Evolutionary conservation across 2,113 vertebrate genomes (phyloP).

Genomic region (Boulengeromyrus knoepffleri): DNA sequence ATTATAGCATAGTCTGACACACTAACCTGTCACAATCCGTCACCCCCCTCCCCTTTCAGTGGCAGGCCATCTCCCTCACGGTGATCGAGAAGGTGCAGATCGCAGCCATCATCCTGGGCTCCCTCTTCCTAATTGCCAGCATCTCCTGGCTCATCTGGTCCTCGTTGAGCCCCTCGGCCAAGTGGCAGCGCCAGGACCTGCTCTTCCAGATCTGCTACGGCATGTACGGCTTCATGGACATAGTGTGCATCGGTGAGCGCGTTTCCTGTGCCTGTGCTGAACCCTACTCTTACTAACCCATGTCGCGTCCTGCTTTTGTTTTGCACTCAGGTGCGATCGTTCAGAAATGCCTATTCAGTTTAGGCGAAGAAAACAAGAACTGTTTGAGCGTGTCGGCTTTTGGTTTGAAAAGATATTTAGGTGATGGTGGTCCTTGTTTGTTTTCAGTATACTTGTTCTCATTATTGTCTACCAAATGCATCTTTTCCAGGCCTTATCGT

Average conservation of each 20-base stretch:
- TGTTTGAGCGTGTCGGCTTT: not conserved
- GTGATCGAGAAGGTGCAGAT: constrained; percentile 95
- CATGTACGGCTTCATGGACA: constrained; percentile 96
- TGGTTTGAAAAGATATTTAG: not conserved
- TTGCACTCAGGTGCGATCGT: not conserved
- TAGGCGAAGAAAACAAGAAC: not conserved
- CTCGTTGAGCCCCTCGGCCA: constrained; percentile 88
- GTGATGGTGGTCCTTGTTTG: not conserved
- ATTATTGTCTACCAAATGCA: not conserved
- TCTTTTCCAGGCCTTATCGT: constrained; percentile 72
- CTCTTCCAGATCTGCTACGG: constrained; percentile 95
- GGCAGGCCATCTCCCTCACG: constrained; percentile 90
- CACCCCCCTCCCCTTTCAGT: constrained; percentile 51
- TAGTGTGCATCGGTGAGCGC: constrained; percentile 84
- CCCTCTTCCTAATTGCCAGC: constrained; percentile 89
- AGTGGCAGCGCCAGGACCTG: constrained; percentile 90
- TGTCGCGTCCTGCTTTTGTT: not conserved
- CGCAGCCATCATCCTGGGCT: constrained; percentile 85
- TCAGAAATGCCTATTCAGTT: not conserved
- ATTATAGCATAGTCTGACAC: not conserved
- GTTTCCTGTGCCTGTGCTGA: no score
- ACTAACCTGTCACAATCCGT: not conserved
- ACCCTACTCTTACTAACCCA: not conserved
- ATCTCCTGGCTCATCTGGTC: constrained; percentile 96
- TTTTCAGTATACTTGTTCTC: not conserved